Base-by-base conservation (phyloP, 2,113 vertebrate species). In the Macquaria ambigua region DNA sequence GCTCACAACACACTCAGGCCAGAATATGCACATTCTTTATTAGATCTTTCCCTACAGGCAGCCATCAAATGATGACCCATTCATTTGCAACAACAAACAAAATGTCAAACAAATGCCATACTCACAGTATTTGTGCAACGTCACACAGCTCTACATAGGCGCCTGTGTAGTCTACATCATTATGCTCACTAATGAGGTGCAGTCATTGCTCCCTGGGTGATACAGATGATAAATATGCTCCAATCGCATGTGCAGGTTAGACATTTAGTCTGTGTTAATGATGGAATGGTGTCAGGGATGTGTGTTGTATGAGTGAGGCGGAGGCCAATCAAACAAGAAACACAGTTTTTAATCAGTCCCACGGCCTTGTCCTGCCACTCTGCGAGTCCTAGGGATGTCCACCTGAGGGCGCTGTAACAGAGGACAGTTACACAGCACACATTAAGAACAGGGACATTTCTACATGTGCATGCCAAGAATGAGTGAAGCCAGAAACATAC, bases 321-420 rank as follows among this genome's bases (percentile, higher is more conserved):
- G 81, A 81, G 89, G 79, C 63, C 34, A 16, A 55, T 46, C 58
- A 72, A 78, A 84, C 56, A 37, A 90, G 66, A 80, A 89, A 69
- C 62, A 79, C 75, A 37, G n/a, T 21, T 68, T 63, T 41, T 34
- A 76, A 76, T 55, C 55, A 10, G 83, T 87, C 79, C 89, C 73
- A 34, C 68, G 84, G 68, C 63, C 77, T 72, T 87, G 78, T 89
- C 74, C 90, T 84, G 87, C 79, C 64, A 69, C 78, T 71, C 79
- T 87, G 87, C 61, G 61, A 89, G 86, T 52, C 21, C 82, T 81
- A 73, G 3, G 50, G 64, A 72, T 85, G 74, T 89, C 90, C 95
- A 94, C 89, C 74, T 61, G 93, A 82, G 88, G 93, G 83, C 76
- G 68, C 94, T 95, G 91, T 43, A 93, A 90, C 85, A 94, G 72